Percentiles rank a stretch among this genome's conserved stretches.
These are phyloP conservation scores for Falco rusticolus DNA, from an alignment of 2,797 vertebrate species.

Conservation along the genomic window DNA sequence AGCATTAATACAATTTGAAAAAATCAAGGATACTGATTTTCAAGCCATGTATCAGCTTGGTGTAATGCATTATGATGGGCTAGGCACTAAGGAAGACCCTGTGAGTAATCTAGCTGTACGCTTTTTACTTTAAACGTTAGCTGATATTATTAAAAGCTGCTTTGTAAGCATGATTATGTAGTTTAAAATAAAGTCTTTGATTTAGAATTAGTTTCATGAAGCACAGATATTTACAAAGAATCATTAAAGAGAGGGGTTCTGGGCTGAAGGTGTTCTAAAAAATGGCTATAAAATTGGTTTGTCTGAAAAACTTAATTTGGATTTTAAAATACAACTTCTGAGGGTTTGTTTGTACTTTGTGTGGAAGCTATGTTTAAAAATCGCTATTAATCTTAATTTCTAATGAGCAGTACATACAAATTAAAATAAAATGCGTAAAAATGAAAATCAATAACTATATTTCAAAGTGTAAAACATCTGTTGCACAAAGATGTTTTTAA, in stretches of 20 bases:
- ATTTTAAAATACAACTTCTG: background rate
- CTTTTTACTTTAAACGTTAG: background rate
- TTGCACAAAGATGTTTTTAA: background rate
- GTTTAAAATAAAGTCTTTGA: background rate
- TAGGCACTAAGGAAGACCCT: slow-evolving; percentile 73
- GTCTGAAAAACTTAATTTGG: background rate
- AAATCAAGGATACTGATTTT: slow-evolving; percentile 78
- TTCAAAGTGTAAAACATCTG: background rate
- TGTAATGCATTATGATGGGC: slow-evolving; percentile 84
- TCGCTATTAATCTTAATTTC: background rate
- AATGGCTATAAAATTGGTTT: background rate
- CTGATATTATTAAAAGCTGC: background rate
- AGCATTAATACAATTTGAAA: slow-evolving; percentile 79
- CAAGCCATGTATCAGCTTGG: slow-evolving; percentile 84
- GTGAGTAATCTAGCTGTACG: slow-evolving; percentile 70
- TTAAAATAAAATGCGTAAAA: background rate
- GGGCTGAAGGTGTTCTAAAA: background rate
- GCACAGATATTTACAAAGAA: background rate
- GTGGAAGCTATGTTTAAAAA: background rate
- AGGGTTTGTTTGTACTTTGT: background rate
- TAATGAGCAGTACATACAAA: background rate
- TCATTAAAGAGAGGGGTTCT: background rate
- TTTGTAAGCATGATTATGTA: background rate
- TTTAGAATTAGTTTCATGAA: background rate
- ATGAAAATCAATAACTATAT: background rate